Evolutionary conservation across 2,113 vertebrate species (phyloP).

Genomic region (Xyliphius kryptos): DNA sequence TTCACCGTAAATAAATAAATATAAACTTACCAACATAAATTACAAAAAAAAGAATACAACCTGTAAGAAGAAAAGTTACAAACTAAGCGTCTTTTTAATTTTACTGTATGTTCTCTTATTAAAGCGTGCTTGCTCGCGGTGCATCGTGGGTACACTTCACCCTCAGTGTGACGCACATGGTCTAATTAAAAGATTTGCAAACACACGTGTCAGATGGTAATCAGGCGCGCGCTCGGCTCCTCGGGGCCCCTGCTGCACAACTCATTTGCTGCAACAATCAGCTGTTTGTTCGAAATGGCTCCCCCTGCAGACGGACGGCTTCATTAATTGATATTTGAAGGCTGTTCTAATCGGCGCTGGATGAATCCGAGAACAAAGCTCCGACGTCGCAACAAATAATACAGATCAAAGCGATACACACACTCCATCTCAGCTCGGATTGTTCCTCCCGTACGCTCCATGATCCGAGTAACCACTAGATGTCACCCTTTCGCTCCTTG

Average conservation of each 20-base stretch:
- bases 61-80: too few relatives aligned
- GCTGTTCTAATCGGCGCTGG: conserved; percentile 68
- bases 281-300: conserved; percentile 69
- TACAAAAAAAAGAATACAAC: too few relatives aligned
- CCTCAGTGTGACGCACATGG: conserved; percentile 52
- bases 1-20: too few relatives aligned
- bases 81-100: too few relatives aligned
- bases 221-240: conserved; percentile 57
- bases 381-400: conserved; percentile 68
- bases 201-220: conserved; percentile 68
- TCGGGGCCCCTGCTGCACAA: conserved; percentile 61
- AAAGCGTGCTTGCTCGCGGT: too few relatives aligned
- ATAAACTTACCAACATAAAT: too few relatives aligned
- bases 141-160: too few relatives aligned
- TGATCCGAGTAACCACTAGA: too few relatives aligned
- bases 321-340: conserved; percentile 72
- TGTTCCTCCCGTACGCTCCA: too few relatives aligned
- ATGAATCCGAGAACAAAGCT: conserved; percentile 69
- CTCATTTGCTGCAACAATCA: conserved; percentile 68
- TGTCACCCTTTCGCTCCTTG: too few relatives aligned
- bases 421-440: conserved; percentile 33
- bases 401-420: conserved; percentile 68
- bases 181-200: conserved; percentile 73
- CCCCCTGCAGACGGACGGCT: too few relatives aligned
- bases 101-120: too few relatives aligned